Evolutionary conservation across 2,113 vertebrate genomes (phyloP), one percentile per base, ranked within the genome.

Genomic region (Shinisaurus crocodilurus): DNA sequence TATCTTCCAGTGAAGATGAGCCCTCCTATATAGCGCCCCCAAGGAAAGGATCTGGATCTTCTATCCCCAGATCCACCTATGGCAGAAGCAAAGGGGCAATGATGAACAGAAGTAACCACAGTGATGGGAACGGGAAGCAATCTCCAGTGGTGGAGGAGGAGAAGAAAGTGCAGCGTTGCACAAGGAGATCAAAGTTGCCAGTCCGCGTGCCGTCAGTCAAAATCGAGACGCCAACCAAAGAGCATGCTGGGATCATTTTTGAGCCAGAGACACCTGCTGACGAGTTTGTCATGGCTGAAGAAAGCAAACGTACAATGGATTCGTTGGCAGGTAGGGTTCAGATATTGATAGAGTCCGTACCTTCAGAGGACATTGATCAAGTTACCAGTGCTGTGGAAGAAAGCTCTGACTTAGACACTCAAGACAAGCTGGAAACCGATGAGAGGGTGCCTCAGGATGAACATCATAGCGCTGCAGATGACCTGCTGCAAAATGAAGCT

Each of bases 1-100:
- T 95, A 45, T 97, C 96, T 89, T 97, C 97, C 23, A 96, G 96
- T 0, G 94, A 97, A 90, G 96, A 97, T 40, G 96, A 97, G 50
- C 93, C 94, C 3, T 84, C 86, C 90, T 94, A 40, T 0, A 67
- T 86, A 20, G 20, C 87, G 1, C 94, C 94, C 45, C 89, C 82
- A 20, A 90, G 97, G 77, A 97, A 94, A 67, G 94, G 91, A 1
- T 95, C 88, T 0, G 25, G 88, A 45, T 81, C 94, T 0, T 0
- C 23, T 1, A 0, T 90, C 54, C 93, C 95, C 29, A 95, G 96
- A 37, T 87, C 95, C 57, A 91, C 76, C 0, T 89, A 83, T 0
- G 45, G 80, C 86, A 95, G 92, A 93, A 94, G 94, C 94, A 96
- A 94, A 89, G 94, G 95, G 0, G 0, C 86, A 3, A 54, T 65